Evolutionary conservation across 2,113 vertebrate species (phyloP).

Genomic region (Acrocephalus arundinaceus): DNA sequence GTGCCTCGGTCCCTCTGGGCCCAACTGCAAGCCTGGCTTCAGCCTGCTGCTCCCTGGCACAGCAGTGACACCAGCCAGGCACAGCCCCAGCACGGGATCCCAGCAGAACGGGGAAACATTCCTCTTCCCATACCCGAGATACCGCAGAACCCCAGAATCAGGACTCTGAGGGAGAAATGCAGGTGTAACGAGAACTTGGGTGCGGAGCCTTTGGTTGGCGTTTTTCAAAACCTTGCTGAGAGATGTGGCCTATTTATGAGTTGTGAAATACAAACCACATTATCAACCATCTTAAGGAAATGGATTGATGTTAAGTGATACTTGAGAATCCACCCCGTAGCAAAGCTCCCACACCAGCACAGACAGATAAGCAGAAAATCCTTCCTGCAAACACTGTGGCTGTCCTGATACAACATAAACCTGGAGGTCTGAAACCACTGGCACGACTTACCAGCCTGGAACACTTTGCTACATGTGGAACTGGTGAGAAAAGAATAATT

Average conservation of each 20-base stretch:
- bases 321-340: constrained; percentile 69
- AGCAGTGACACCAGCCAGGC: not conserved
- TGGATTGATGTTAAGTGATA: constrained; percentile 72
- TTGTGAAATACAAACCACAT: constrained; percentile 62
- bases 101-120: not conserved
- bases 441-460: not conserved
- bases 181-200: not conserved
- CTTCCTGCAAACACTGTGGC: constrained; percentile 42
- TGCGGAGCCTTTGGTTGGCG: fast-evolving
- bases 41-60: not conserved
- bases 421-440: not conserved
- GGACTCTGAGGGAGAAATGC: not conserved
- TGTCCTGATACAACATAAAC: not conserved
- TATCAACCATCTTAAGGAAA: constrained; percentile 75
- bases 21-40: not conserved
- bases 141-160: not conserved
- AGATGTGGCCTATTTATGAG: constrained; percentile 64
- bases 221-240: not conserved
- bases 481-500: not conserved
- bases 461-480: not conserved
- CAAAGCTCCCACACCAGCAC: constrained; percentile 50
- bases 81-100: fast-evolving
- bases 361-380: constrained; percentile 72
- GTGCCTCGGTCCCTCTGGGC: not conserved
- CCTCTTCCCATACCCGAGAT: fast-evolving